Base-by-base conservation (phyloP, 2,113 vertebrate genomes). In the Butorides virescens region DNA sequence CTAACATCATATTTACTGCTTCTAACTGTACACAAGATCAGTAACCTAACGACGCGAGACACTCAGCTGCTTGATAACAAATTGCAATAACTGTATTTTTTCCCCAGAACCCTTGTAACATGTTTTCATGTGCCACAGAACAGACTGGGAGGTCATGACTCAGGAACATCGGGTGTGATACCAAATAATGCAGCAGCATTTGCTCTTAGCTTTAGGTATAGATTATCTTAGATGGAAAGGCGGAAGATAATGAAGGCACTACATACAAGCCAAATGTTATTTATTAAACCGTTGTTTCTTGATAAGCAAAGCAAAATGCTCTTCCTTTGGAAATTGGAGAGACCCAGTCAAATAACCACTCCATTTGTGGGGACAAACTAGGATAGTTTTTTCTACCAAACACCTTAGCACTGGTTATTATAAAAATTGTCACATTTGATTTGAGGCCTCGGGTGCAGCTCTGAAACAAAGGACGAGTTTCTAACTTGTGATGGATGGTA, bases 401-500 rank as follows among this genome's bases (percentile, higher is more conserved):
- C 68, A 92, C 16, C 74, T 81, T 55, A 92, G 81, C 32, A 9
- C 34, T 3, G 26, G 52, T 87, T 88, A 87, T 90, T 92, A 61
- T 56, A 84, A 84, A 95, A 89, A 79, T 89, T 91, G 97, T 97
- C 93, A 93, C 68, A 93, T 95, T 92, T 96, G 96, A 97, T 95
- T 93, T 82, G 88, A 93, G 94, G 93, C 89, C 97, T 92, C 74
- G 73, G 91, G 90, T 97, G 93, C 91, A 95, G 81, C 83, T 86
- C 47, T 44, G 83, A 91, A 97, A 93, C 74, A 95, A 91, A 88
- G 86, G 93, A 93, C 2, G 11, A 90, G 58, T 95, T 95, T 94
- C 86, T 88, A 93, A 92, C 81, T 95, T 95, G 84, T 95, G 97
- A 96, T 97, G 89, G 95, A 97, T 96, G 91, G 89, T 86, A 96